Conservation (phyloP, 2,113 vertebrate species). For the Cepphus grylle region DNA sequence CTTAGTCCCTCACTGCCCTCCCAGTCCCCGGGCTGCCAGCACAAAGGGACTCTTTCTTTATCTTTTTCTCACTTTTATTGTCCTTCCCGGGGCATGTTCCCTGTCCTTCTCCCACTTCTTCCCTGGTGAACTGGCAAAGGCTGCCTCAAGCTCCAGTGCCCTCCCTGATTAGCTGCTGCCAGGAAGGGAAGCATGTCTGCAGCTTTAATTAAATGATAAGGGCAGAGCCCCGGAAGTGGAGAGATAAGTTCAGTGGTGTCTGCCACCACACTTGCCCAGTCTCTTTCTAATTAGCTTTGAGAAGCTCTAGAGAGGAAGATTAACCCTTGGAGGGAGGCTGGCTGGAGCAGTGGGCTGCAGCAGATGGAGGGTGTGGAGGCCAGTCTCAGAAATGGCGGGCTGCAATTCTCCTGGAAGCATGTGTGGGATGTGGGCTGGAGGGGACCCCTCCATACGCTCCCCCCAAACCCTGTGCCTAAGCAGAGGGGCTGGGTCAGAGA, state of each 20-base stretch:
- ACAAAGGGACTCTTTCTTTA: background rate
- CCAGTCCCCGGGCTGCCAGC: background rate
- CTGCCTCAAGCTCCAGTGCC: constrained; percentile 58
- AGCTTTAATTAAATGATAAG: constrained; percentile 75
- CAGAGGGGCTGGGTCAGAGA: background rate
- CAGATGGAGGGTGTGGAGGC: background rate
- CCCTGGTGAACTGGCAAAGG: background rate
- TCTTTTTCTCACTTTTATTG: background rate
- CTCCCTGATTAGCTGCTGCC: constrained; percentile 60
- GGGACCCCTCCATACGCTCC: fast-evolving
- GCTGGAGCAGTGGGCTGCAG: background rate
- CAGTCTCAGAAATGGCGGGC: background rate
- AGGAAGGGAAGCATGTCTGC: constrained; percentile 31
- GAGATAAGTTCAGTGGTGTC: constrained; percentile 44
- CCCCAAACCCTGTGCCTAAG: fast-evolving
- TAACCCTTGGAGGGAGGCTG: constrained; percentile 15
- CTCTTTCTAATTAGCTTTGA: constrained; percentile 56
- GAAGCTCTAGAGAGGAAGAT: constrained; percentile 10
- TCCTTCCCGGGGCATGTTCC: background rate
- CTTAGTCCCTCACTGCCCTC: background rate
- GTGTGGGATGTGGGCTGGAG: background rate
- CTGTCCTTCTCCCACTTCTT: background rate
- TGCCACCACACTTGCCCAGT: constrained; percentile 41
- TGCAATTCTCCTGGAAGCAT: background rate
- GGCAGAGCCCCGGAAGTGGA: constrained; percentile 65